Evolutionary conservation across 2,888 invertebrate species (phyloP).

Genomic region (Hypsopygia costalis): DNA sequence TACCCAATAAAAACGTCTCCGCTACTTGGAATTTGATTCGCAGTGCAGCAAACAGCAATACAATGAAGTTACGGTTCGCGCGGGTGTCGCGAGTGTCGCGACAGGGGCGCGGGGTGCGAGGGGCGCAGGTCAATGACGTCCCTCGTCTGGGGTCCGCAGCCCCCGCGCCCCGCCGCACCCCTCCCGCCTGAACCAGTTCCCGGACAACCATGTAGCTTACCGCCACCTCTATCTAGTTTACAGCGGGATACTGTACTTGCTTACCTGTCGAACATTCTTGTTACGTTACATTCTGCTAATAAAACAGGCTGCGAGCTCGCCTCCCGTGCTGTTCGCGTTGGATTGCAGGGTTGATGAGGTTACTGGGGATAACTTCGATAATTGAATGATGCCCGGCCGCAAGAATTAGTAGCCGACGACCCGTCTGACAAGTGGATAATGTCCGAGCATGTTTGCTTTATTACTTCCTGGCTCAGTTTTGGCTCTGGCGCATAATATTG

Average conservation of each 20-base stretch:
- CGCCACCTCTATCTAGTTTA: constrained; percentile 68
- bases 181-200: constrained; percentile 45
- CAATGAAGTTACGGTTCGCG: constrained; percentile 70
- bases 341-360: constrained; percentile 1
- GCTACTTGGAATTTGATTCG: constrained; percentile 64
- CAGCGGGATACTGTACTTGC: constrained; percentile 38
- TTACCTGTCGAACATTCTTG: constrained; percentile 60
- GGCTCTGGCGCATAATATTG: constrained; percentile 5
- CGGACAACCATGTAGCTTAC: constrained; percentile 53
- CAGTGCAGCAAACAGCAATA: constrained; percentile 41
- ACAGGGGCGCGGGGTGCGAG: constrained; percentile 35
- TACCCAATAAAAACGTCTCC: constrained; percentile 41
- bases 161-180: constrained; percentile 34
- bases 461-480: constrained; percentile 1
- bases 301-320: constrained; percentile 1
- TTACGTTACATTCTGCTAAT: constrained; percentile 36
- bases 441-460: not conserved
- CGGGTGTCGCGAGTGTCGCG: constrained; percentile 59
- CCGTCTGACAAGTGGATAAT: not conserved
- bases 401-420: not conserved
- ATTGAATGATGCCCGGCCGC: not conserved
- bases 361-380: not conserved
- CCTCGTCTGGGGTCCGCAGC: constrained; percentile 62
- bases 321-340: constrained; percentile 1
- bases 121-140: constrained; percentile 74